Base-by-base conservation (phyloP, 1,140 invertebrate species). In the Listronotus bonariensis region DNA sequence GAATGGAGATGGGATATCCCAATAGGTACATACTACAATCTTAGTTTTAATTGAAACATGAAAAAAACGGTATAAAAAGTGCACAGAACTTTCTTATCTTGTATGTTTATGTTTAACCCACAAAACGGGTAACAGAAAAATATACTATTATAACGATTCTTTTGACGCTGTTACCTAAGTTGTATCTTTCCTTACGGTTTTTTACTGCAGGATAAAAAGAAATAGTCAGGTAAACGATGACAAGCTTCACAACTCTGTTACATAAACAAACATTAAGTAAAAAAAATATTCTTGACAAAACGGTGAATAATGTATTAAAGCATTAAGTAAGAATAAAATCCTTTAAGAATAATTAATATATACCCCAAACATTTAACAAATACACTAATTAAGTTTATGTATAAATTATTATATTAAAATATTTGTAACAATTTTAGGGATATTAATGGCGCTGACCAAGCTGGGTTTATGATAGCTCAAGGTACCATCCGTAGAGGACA, bases 401-500 rank as follows among this genome's bases (percentile, higher is more conserved):
- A 26, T 26, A 3, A 26, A 26, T 3, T 5, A 26, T 5, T 26
- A 26, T 26, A 26, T 3, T 5, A 36, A 36, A 57, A 57, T 11
- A 31, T 32, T 42, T 6, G 5, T 48, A 8, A 6, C n/a, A 40
- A 32, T 65, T 58, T 53, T 14, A 84, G 91, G 46, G 93, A 96
- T 74, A 92, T 95, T 9, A 95, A 94, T 81, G 90, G 93, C 32
- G 89, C 88, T 59, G 78, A 84, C 2, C 91, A 93, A 78, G 88
- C 89, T 0, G 91, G 92, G 5, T 94, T 94, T 65, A 92, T 93
- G 89, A 88, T 93, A 40, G 89, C 91, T 4, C 92, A 95, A 83
- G 95, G 89, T 6, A 97, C 94, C 0, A 92, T 96, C 15, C 17
- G 77, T 58, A 67, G 77, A 57, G 76, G 74, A 48, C 89, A 86